phyloP scores from a whole-genome alignment of 2,113 vertebrate genomes.

The Cygnus buccinator region DNA sequence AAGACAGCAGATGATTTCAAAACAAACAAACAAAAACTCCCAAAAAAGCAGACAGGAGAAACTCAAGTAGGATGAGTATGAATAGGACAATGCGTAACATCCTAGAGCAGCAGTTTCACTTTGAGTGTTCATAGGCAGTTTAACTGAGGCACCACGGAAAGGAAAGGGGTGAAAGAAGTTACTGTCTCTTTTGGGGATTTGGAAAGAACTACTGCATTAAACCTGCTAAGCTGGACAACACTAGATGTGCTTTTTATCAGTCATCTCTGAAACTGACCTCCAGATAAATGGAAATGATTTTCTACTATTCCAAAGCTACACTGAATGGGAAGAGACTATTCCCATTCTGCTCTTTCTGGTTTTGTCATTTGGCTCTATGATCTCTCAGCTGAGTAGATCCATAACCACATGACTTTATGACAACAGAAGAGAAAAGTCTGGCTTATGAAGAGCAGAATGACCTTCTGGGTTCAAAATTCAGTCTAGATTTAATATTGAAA shows the following conservation, averaged over 20 bases:
- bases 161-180: background rate
- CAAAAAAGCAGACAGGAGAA: slow-evolving; percentile 11
- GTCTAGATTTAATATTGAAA: background rate
- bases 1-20: background rate
- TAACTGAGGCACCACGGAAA: background rate
- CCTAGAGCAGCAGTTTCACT: background rate
- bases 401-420: background rate
- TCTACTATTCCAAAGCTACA: background rate
- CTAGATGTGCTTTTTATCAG: background rate
- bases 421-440: background rate
- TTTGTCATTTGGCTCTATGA: background rate
- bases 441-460: background rate
- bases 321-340: background rate
- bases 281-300: background rate
- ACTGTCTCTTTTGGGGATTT: background rate
- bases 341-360: background rate
- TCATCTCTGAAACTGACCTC: background rate
- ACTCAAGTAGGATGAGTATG: background rate
- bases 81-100: background rate
- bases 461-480: background rate
- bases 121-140: background rate
- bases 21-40: background rate
- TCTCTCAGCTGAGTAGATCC: background rate
- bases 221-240: background rate
- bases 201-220: background rate